phyloP scores from a whole-genome alignment of 2,888 invertebrate species.

The Anticlea derivata region DNA sequence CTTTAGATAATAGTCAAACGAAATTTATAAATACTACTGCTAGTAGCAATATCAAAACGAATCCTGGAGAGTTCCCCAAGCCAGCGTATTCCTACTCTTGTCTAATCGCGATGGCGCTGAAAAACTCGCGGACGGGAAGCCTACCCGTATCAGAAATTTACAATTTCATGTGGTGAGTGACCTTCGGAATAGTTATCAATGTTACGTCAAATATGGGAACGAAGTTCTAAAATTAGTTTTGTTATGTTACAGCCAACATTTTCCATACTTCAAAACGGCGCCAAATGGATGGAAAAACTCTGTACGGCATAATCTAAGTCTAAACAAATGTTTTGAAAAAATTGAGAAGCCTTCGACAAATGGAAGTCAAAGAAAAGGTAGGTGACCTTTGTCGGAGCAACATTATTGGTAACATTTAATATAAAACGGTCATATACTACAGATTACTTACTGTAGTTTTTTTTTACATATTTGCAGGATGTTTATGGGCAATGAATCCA shows the following conservation, averaged over 20 bases:
- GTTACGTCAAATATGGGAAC: slow-evolving; percentile 4
- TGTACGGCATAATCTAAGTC: slow-evolving; percentile 97
- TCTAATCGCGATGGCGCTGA: slow-evolving; percentile 98
- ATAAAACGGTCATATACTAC: not conserved
- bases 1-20: slow-evolving; percentile 68
- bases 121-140: slow-evolving; percentile 97
- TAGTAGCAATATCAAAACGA: slow-evolving; percentile 57
- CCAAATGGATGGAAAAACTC: slow-evolving; percentile 99
- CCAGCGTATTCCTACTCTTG: slow-evolving; percentile 99
- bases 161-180: slow-evolving; percentile 97
- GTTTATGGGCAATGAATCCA: slow-evolving; percentile 98
- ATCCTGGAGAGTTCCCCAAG: slow-evolving; percentile 91
- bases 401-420: not conserved
- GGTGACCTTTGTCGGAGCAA: too few relatives aligned
- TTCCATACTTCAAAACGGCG: slow-evolving; percentile 99
- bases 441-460: not conserved
- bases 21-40: slow-evolving; percentile 64
- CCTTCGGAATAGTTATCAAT: slow-evolving; percentile 37
- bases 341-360: slow-evolving; percentile 97
- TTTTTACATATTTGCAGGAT: slow-evolving; percentile 76
- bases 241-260: slow-evolving; percentile 91
- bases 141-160: slow-evolving; percentile 99
- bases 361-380: slow-evolving; percentile 91
- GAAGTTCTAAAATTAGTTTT: slow-evolving; percentile 3
- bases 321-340: slow-evolving; percentile 99